Conservation (phyloP, 2,113 vertebrate species). For the Megatriorchis doriae region DNA sequence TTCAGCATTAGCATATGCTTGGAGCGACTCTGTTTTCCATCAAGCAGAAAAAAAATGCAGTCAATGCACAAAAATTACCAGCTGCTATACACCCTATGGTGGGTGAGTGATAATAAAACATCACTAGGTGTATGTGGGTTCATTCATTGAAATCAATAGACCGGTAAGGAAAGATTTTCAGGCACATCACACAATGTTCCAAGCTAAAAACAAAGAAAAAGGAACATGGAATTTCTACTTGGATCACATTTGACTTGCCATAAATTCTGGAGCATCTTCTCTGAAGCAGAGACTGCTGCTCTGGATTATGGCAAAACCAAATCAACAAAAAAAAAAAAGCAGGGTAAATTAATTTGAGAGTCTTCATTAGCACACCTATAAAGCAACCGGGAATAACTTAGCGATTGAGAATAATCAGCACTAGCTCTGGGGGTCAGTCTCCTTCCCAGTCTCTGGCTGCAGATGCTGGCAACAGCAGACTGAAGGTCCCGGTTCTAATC, state of each 20-base stretch:
- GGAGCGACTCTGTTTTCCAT: slow-evolving; percentile 33
- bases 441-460: background rate
- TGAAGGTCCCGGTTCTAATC: background rate
- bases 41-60: slow-evolving; percentile 25
- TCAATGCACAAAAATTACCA: slow-evolving; percentile 27
- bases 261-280: background rate
- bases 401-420: background rate
- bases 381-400: background rate
- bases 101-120: slow-evolving; percentile 18
- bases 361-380: background rate
- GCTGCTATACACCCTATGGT: background rate
- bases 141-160: slow-evolving; percentile 8
- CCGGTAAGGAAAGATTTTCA: background rate
- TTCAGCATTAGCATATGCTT: slow-evolving; percentile 49
- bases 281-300: background rate
- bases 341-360: background rate
- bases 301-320: background rate
- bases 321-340: background rate
- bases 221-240: background rate
- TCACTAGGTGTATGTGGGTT: background rate
- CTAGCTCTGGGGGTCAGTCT: background rate
- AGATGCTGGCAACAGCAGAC: background rate
- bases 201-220: background rate
- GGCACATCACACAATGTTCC: fast-evolving
- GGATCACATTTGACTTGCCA: background rate